Conservation (phyloP, 2,113 vertebrate species). For the Regulus satrapa region DNA sequence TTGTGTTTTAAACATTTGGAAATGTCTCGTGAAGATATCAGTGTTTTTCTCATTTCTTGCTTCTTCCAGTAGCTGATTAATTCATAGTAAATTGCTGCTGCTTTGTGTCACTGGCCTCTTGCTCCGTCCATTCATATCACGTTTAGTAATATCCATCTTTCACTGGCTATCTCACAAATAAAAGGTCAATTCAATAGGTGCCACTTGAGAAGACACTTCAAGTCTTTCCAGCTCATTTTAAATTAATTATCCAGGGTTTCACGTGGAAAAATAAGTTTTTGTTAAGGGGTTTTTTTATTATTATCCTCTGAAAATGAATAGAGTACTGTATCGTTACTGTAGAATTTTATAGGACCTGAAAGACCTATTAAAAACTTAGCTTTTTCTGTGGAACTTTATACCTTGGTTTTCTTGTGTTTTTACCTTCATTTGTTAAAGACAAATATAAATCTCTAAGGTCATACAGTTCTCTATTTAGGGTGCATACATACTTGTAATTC, state of each 20-base stretch:
- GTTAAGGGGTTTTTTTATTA: accelerated
- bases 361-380: background rate
- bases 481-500: background rate
- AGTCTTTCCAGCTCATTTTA: background rate
- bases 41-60: background rate
- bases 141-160: background rate
- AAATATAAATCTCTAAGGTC: background rate
- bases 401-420: background rate
- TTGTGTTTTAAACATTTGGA: background rate
- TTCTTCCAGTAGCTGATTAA: background rate
- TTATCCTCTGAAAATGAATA: background rate
- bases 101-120: background rate
- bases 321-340: background rate
- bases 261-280: background rate
- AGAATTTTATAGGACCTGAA: background rate
- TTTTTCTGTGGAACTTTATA: background rate
- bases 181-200: background rate
- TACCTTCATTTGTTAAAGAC: background rate
- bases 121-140: background rate
- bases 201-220: background rate
- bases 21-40: background rate
- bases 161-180: background rate
- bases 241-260: background rate
- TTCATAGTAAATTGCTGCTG: background rate
- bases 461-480: background rate